Percentiles rank a stretch among this genome's conserved stretches.
These are phyloP conservation scores for Autographa gamma DNA, from an alignment of 2,888 invertebrate genomes.

Conservation along the genomic window DNA sequence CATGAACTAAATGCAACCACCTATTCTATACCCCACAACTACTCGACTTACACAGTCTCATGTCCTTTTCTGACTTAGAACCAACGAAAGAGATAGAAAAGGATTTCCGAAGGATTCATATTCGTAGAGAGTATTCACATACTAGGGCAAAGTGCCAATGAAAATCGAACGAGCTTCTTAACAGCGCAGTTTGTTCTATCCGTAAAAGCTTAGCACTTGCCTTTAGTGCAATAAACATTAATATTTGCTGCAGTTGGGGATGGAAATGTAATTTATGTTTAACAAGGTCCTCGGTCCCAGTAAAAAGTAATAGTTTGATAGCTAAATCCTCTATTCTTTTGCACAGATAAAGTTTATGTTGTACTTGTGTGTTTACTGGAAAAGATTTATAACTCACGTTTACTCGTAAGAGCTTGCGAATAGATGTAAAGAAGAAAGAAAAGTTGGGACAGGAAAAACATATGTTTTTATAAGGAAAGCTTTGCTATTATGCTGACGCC, in stretches of 20 bases:
- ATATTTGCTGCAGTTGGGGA: constrained; percentile 62
- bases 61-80: constrained; percentile 29
- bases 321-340: constrained; percentile 19
- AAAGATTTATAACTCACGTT: constrained; percentile 40
- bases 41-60: constrained; percentile 21
- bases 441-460: constrained; percentile 40
- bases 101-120: constrained; percentile 42
- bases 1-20: constrained; percentile 51
- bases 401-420: constrained; percentile 27
- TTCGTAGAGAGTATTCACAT: constrained; percentile 46
- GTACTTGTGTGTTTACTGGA: constrained; percentile 23
- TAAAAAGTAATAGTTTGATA: constrained; percentile 33
- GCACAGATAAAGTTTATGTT: not conserved
- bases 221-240: constrained; percentile 68
- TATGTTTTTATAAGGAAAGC: constrained; percentile 46
- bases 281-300: constrained; percentile 30
- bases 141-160: constrained; percentile 61
- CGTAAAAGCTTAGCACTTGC: constrained; percentile 67
- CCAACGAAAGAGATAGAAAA: constrained; percentile 41
- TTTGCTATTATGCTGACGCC: constrained; percentile 41
- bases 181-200: constrained; percentile 66
- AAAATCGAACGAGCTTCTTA: constrained; percentile 65
- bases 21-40: constrained; percentile 33
- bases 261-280: constrained; percentile 53
- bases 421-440: constrained; percentile 31